Evolutionary conservation across 2,113 vertebrate species (phyloP).

Genomic region (Stomatorhinus ivindoensis): DNA sequence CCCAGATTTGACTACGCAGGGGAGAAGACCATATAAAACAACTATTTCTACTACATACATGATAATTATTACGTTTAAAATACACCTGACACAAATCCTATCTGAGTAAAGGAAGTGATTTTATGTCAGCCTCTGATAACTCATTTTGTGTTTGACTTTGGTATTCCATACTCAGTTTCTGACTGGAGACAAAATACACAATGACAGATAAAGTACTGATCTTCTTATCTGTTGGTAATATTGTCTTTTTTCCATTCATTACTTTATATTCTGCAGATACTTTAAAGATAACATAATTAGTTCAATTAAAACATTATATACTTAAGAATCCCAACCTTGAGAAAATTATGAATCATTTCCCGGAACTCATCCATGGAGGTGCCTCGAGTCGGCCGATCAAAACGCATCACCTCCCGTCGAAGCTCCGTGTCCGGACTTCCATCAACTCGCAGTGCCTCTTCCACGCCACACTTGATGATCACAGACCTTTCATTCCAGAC

Average conservation of each 20-base stretch:
- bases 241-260: background rate
- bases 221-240: background rate
- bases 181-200: background rate
- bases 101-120: background rate
- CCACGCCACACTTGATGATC: constrained; percentile 83
- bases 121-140: background rate
- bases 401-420: constrained; percentile 70
- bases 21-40: background rate
- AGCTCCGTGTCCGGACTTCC: constrained; percentile 47
- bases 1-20: constrained; percentile 73
- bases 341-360: constrained; percentile 85
- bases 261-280: background rate
- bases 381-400: constrained; percentile 84
- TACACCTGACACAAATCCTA: background rate
- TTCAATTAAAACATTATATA: background rate
- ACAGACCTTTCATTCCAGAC: constrained; percentile 82
- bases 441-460: constrained; percentile 58
- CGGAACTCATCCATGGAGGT: constrained; percentile 93
- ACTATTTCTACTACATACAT: background rate
- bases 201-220: background rate
- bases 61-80: background rate
- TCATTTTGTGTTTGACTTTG: background rate
- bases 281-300: background rate
- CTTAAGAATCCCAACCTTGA: constrained; percentile 66
- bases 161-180: background rate